A percentile compares a stretch with the other conserved stretches of the same genome.
phyloP scores from a whole-genome alignment of 1,140 invertebrate species.

The Euwallacea similis region DNA sequence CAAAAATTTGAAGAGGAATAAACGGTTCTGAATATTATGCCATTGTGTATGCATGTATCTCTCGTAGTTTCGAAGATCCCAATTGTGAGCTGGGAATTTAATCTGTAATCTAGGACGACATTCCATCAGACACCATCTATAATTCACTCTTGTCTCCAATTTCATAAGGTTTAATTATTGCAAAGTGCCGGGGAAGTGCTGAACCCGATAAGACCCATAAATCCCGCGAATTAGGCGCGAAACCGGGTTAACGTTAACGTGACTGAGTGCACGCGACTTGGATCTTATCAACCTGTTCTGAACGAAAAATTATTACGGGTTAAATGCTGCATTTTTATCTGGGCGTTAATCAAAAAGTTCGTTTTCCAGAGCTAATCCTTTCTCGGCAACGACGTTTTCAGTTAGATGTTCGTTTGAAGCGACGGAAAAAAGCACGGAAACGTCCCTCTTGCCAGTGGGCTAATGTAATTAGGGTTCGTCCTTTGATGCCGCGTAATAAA shows the following conservation, averaged over 20 bases:
- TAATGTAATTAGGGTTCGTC: neutral
- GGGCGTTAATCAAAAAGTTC: too few species aligned
- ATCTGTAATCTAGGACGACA: neutral
- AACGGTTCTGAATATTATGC: too few species aligned
- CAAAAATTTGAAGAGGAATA: too few species aligned
- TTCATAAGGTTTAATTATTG: constrained; percentile 32
- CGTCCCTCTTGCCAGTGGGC: neutral
- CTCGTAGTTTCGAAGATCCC: neutral
- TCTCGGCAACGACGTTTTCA: too few species aligned
- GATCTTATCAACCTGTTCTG: constrained; percentile 18
- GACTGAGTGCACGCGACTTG: constrained; percentile 17
- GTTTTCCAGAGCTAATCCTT: too few species aligned
- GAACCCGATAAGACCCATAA: constrained; percentile 28
- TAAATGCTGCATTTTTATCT: neutral
- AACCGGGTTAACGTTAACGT: constrained; percentile 14
- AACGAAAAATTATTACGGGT: neutral
- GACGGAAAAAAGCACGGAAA: too few species aligned
- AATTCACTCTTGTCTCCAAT: constrained; percentile 24
- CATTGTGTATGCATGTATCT: too few species aligned
- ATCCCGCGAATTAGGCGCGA: constrained; percentile 29
- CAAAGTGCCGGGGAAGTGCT: constrained; percentile 22
- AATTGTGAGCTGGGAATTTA: neutral
- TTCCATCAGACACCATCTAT: constrained; percentile 7
- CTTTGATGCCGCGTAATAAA: constrained; percentile 8
- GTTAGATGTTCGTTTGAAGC: too few species aligned